These are phyloP conservation scores for Cheilosia grossa DNA, from an alignment of 2,888 invertebrate genomes.

Conservation along the genomic window DNA sequence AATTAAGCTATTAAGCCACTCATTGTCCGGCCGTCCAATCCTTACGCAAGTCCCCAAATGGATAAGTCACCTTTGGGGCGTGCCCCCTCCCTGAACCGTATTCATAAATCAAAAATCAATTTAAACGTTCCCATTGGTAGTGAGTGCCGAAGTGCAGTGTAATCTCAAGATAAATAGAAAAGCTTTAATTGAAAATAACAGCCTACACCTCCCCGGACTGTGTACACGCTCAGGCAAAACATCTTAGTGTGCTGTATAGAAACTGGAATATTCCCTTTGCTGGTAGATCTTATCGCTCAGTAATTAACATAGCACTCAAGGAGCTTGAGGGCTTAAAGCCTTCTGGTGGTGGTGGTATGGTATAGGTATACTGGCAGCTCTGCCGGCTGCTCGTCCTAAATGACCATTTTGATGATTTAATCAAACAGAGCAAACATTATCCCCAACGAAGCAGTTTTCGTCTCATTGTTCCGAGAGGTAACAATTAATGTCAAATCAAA, in stretches of 20 bases:
- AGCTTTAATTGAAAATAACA: slow-evolving; percentile 57
- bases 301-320: slow-evolving; percentile 63
- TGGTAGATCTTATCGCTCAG: slow-evolving; percentile 58
- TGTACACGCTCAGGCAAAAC: not conserved
- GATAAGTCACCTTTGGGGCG: slow-evolving; percentile 2
- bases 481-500: slow-evolving; percentile 72
- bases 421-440: slow-evolving; percentile 63
- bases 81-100: not conserved
- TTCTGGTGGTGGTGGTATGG: not conserved
- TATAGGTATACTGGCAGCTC: not conserved
- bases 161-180: slow-evolving; percentile 55
- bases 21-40: slow-evolving; percentile 42
- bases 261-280: slow-evolving; percentile 23
- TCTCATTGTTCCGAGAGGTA: slow-evolving; percentile 59
- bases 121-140: slow-evolving; percentile 32
- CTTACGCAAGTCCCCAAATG: not conserved
- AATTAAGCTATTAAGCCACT: slow-evolving; percentile 66
- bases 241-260: slow-evolving; percentile 2
- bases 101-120: slow-evolving; percentile 43
- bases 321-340: slow-evolving; percentile 1
- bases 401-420: slow-evolving; percentile 66
- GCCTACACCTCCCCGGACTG: slow-evolving; percentile 1
- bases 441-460: slow-evolving; percentile 60
- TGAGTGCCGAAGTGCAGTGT: slow-evolving; percentile 53
- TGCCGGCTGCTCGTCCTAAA: slow-evolving; percentile 40